Conservation (phyloP, 1,140 invertebrate genomes). For the Theocolax elegans region DNA sequence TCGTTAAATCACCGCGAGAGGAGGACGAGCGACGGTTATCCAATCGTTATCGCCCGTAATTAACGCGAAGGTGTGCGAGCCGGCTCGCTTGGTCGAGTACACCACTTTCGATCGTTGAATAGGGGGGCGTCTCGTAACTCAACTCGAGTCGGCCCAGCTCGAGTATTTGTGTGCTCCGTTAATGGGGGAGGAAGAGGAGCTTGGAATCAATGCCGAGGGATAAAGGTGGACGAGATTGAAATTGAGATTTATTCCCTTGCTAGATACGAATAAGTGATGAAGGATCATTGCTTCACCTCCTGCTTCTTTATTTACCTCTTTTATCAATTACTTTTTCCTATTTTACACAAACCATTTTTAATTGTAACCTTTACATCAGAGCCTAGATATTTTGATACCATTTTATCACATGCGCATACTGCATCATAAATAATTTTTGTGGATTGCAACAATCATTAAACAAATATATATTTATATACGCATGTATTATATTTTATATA, state of each 20-base stretch:
- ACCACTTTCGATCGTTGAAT: slow-evolving; percentile 1
- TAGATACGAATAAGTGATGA: not conserved
- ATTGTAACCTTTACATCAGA: no score
- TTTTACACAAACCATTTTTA: no score
- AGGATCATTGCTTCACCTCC: not conserved
- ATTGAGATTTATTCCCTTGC: slow-evolving; percentile 18
- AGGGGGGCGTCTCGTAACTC: not conserved
- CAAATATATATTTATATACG: no score
- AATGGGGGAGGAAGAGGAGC: not conserved
- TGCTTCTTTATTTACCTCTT: not conserved
- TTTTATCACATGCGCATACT: no score
- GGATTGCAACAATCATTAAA: no score
- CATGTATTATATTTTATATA: no score
- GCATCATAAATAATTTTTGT: no score
- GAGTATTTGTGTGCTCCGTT: slow-evolving; percentile 8
- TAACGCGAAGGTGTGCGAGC: slow-evolving; percentile 9
- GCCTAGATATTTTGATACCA: no score
- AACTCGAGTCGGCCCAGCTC: not conserved
- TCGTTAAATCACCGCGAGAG: slow-evolving; percentile 9
- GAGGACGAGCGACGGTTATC: not conserved
- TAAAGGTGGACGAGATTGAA: slow-evolving; percentile 9
- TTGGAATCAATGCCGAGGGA: slow-evolving; percentile 18
- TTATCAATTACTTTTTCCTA: no score
- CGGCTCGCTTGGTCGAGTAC: not conserved
- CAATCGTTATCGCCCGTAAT: slow-evolving; percentile 28